Base-by-base conservation (phyloP, 35 echinoderm and acorn worm genomes). In the Lytechinus pictus region DNA sequence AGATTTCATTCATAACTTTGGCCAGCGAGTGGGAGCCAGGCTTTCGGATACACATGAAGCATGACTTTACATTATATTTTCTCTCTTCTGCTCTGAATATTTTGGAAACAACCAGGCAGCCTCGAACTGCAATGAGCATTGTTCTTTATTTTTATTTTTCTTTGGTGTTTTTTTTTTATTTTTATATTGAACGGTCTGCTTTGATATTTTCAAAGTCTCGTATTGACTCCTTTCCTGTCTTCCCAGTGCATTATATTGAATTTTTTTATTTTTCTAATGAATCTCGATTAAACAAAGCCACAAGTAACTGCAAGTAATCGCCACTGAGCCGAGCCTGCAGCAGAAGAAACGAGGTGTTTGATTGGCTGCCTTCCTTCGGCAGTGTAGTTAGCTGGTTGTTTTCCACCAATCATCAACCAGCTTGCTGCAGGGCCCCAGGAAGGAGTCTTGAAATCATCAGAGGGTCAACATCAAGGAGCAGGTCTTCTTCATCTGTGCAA, bases 301-400 rank as follows among this genome's bases (percentile, higher is more conserved):
- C 33, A 44, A 44, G 1, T 1, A 79, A 1, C 16, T 79, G 66
- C 19, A 19, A 86, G 11, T 10, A 89, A 27, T 56, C 21, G 6
- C 12, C 61, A 6, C 19, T 56, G 91, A 54, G n/a, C n/a, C n/a
- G n/a, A n/a, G n/a, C 56, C 11, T 24, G 27, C 21, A 55, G 53
- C 9, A 54, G 91, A 93, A 57, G 95, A 58, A 9, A 52, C 55
- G 19, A 94, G 58, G 29, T 52, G 14, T n/a, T 10, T 28, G 86
- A 86, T 57, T 97, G 86, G 58, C 27, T 90, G 94, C 55, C 61
- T 95, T 99, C 94, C 61, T 72, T 93, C 95, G 98, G 98, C 98
- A 99, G 98, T 99, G 98, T 99, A 96, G 98, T 99, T 97, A 99
- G 98, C 98, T 99, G 98, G 98, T 99, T 99, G 97, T 95, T 90